These are phyloP conservation scores for Aphaenogaster rudis DNA, from an alignment of 1,140 invertebrate genomes.

Conservation along the genomic window DNA sequence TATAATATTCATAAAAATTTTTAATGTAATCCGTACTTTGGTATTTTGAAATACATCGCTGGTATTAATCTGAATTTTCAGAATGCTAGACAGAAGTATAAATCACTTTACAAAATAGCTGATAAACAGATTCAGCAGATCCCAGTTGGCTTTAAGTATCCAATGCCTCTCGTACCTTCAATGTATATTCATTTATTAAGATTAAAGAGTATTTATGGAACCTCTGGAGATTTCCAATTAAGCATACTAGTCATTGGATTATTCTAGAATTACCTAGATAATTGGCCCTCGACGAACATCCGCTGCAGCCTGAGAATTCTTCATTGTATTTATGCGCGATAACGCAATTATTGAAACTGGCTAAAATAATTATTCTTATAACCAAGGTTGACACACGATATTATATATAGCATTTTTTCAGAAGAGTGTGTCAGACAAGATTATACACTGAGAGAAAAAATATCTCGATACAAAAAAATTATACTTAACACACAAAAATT, in stretches of 20 bases:
- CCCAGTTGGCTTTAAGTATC: conserved; percentile 33
- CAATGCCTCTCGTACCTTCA: conserved; percentile 33
- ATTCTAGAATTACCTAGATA: conserved; percentile 64
- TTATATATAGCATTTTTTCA: neutral
- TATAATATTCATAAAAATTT: neutral
- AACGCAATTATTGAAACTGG: neutral
- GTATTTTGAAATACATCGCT: neutral
- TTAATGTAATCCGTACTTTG: neutral
- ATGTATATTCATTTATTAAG: conserved; percentile 68
- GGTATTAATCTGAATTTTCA: conserved; percentile 23
- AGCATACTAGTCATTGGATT: conserved; percentile 54
- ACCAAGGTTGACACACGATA: neutral
- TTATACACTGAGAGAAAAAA: neutral
- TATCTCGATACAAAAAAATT: too few relatives aligned
- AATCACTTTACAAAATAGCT: conserved; percentile 15
- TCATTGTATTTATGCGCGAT: conserved; percentile 6
- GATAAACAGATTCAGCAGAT: conserved; percentile 41
- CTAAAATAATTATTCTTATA: conserved; percentile 39
- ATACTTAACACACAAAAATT: too few relatives aligned
- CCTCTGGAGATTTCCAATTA: conserved; percentile 44
- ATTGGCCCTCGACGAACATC: conserved; percentile 52
- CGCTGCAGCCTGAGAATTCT: conserved; percentile 18
- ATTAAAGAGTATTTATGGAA: conserved; percentile 68
- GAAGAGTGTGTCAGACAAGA: neutral
- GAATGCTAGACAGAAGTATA: conserved; percentile 10